Percentiles rank a stretch among this genome's conserved stretches.
Conservation (phyloP, 2,888 invertebrate genomes). For the Willowsia nigromaculata region DNA sequence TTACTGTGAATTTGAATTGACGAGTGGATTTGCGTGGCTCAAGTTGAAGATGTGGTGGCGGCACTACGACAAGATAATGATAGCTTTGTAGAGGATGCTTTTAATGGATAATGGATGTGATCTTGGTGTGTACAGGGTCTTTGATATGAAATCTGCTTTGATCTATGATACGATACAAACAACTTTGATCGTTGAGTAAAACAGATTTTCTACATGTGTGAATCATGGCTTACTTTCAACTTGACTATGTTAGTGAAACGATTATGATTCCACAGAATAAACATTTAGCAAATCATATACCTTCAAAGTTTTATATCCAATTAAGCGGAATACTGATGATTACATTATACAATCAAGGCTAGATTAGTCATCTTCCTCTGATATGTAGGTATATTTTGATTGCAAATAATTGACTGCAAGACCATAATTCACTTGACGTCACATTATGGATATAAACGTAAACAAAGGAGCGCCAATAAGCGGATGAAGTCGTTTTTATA, state of each 20-base stretch:
- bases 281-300: neutral
- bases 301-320: conserved; percentile 28
- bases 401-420: conserved; percentile 41
- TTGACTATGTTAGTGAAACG: neutral
- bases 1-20: conserved; percentile 21
- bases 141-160: neutral
- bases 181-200: neutral
- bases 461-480: conserved; percentile 56
- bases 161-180: neutral
- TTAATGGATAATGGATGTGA: conserved; percentile 35
- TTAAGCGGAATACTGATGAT: neutral
- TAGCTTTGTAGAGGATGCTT: conserved; percentile 32
- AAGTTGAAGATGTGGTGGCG: conserved; percentile 39
- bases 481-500: conserved; percentile 12
- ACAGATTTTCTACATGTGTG: neutral
- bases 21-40: conserved; percentile 38
- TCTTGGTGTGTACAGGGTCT: neutral
- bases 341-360: neutral
- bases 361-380: conserved; percentile 40
- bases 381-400: conserved; percentile 29
- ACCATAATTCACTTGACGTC: conserved; percentile 48
- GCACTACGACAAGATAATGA: conserved; percentile 68
- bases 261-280: conserved; percentile 9
- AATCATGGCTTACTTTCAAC: neutral
- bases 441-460: conserved; percentile 35